phyloP scores from a whole-genome alignment of 2,113 vertebrate genomes.

The Cyanistes caeruleus region DNA sequence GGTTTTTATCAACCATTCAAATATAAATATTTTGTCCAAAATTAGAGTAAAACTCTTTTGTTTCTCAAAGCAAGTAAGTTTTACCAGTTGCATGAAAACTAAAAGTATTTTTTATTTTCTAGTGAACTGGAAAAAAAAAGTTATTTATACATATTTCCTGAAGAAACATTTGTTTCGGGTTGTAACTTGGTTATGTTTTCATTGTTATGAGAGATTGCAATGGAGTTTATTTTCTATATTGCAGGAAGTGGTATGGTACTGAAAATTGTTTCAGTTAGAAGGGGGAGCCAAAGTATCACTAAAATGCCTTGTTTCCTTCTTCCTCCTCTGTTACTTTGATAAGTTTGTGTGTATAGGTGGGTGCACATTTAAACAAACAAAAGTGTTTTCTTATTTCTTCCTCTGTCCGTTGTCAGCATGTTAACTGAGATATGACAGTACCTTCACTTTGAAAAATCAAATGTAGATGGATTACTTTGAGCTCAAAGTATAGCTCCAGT shows the following conservation, averaged over 20 bases:
- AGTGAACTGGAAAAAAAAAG: not conserved
- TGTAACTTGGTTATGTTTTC: not conserved
- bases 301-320: not conserved
- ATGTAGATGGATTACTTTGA: not conserved
- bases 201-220: not conserved
- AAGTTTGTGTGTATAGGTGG: too few species aligned
- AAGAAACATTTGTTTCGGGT: not conserved
- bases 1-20: not conserved
- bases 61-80: not conserved
- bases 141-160: not conserved
- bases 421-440: not conserved
- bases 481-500: not conserved
- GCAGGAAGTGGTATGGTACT: not conserved
- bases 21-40: not conserved
- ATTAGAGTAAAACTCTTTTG: not conserved
- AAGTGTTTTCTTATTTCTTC: not conserved
- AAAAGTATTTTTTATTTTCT: not conserved
- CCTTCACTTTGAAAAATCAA: not conserved
- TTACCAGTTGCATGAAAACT: not conserved
- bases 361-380: not conserved
- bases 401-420: not conserved
- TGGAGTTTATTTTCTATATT: not conserved
- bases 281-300: not conserved
- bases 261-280: not conserved
- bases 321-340: not conserved